A percentile compares a stretch with the other conserved stretches of the same genome.
Evolutionary conservation across 2,888 invertebrate species (phyloP).

Genomic region (Eristalinus aeneus): DNA sequence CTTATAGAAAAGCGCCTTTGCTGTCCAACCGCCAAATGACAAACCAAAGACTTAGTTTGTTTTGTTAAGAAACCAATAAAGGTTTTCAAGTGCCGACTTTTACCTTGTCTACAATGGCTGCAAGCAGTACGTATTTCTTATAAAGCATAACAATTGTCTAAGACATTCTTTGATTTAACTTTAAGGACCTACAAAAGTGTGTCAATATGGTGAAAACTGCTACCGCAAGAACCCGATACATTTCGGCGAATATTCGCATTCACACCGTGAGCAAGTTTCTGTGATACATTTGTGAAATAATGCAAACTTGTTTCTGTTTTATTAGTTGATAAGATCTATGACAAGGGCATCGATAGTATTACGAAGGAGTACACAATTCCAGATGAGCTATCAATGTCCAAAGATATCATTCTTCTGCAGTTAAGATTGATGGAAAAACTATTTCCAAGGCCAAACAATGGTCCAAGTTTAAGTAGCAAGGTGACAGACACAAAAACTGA

Average conservation of each 20-base stretch:
- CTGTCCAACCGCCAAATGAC: not conserved
- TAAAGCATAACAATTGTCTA: too few relatives aligned
- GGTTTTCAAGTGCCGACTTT: not conserved
- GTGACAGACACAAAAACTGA: not conserved
- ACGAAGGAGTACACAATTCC: conserved; percentile 83
- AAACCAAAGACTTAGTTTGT: not conserved
- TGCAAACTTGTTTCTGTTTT: not conserved
- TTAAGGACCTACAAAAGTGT: conserved; percentile 81
- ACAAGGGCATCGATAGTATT: conserved; percentile 79
- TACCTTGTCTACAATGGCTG: conserved; percentile 1
- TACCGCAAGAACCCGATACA: conserved; percentile 93
- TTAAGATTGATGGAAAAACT: conserved; percentile 82
- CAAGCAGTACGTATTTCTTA: conserved; percentile 42
- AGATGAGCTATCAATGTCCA: conserved; percentile 81
- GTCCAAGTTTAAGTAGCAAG: not conserved
- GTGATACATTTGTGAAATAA: not conserved
- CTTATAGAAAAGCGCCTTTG: not conserved
- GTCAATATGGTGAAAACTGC: conserved; percentile 89
- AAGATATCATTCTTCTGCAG: conserved; percentile 84
- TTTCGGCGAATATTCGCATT: conserved; percentile 90
- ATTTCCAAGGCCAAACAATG: conserved; percentile 72
- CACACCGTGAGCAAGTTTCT: conserved; percentile 84
- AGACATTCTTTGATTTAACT: conserved; percentile 5
- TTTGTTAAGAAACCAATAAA: not conserved
- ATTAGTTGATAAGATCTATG: conserved; percentile 85